Conservation (phyloP, 1,140 invertebrate species). For the Diorhabda elongata region DNA sequence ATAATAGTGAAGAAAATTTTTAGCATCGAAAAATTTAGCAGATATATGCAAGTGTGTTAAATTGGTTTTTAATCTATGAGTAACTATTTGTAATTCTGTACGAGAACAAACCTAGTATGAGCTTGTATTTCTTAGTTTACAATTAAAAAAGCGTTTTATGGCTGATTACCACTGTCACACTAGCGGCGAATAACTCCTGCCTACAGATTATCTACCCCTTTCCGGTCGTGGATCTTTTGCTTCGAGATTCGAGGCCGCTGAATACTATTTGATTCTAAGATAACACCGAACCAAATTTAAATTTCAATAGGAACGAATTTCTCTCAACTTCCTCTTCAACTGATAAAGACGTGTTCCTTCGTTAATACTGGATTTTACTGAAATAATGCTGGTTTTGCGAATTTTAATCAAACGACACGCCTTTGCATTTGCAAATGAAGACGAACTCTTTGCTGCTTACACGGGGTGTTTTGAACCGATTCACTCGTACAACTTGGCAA, state of each 20-base stretch:
- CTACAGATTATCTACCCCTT: constrained; percentile 11
- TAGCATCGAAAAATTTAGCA: no score
- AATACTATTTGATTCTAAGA: constrained; percentile 14
- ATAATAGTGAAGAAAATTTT: no score
- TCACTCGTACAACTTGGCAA: background rate
- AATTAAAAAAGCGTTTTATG: no score
- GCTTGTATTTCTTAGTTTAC: no score
- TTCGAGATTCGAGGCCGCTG: constrained; percentile 9
- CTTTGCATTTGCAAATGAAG: background rate
- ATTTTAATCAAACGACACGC: constrained; percentile 14
- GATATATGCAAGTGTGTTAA: no score
- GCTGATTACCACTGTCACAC: background rate
- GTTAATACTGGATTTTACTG: constrained; percentile 11
- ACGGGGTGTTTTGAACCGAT: background rate
- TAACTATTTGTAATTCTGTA: no score
- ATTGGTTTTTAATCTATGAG: no score
- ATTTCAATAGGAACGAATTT: constrained; percentile 15
- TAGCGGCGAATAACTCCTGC: background rate
- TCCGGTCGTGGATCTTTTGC: constrained; percentile 6
- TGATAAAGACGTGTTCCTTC: constrained; percentile 17
- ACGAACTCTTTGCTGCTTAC: background rate
- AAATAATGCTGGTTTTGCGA: constrained; percentile 15
- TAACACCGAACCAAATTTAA: constrained; percentile 13
- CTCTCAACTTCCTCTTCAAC: constrained; percentile 14
- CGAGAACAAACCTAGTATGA: no score